Conservation (phyloP, 2,797 vertebrate species). For the Poeciliopsis paucimaculata region DNA sequence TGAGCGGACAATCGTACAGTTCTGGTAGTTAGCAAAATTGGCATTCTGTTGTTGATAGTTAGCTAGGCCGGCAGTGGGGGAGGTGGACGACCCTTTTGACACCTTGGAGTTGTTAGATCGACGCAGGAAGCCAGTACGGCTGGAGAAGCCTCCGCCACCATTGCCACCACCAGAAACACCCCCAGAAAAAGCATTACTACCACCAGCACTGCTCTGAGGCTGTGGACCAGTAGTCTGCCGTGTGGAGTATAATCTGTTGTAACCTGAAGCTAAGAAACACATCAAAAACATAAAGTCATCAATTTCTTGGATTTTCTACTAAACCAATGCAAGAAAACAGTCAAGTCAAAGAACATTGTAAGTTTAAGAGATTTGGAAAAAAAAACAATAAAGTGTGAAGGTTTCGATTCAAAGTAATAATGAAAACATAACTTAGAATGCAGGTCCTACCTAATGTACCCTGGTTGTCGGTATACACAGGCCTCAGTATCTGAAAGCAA, state of each 20-base stretch:
- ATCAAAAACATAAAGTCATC: background rate
- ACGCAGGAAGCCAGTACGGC: constrained; percentile 89
- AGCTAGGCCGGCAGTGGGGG: constrained; percentile 23
- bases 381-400: background rate
- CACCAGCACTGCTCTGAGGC: constrained; percentile 38
- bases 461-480: constrained; percentile 87
- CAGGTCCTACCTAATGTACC: constrained; percentile 83
- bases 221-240: constrained; percentile 63
- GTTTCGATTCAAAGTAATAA: background rate
- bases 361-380: background rate
- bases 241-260: constrained; percentile 69
- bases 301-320: background rate
- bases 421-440: background rate
- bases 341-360: background rate
- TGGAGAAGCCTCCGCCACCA: constrained; percentile 76
- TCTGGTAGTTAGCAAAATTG: constrained; percentile 89
- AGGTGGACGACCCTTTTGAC: constrained; percentile 74
- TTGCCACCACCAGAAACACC: constrained; percentile 24
- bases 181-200: constrained; percentile 40
- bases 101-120: constrained; percentile 78
- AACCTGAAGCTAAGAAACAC: constrained; percentile 51
- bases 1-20: constrained; percentile 88
- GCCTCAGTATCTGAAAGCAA: constrained; percentile 87
- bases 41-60: constrained; percentile 81
- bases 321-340: background rate